Evolutionary conservation across 2,888 invertebrate species (phyloP).

Genomic region (Athrips mouffetella): DNA sequence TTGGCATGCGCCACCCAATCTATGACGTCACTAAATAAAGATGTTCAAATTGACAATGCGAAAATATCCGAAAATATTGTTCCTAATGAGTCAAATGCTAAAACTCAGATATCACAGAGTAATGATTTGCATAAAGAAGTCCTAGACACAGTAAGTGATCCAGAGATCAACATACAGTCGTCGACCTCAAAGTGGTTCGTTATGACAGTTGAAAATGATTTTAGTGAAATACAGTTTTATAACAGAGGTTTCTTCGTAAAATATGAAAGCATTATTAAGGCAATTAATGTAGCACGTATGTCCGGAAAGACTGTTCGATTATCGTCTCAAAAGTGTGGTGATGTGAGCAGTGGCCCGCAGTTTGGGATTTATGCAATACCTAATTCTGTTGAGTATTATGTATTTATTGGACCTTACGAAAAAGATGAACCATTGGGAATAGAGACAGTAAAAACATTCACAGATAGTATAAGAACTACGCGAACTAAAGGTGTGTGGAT

Average conservation of each 20-base stretch:
- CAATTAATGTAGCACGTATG: slow-evolving; percentile 66
- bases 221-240: slow-evolving; percentile 71
- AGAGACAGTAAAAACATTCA: slow-evolving; percentile 51
- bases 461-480: slow-evolving; percentile 29
- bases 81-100: too few species aligned
- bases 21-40: too few species aligned
- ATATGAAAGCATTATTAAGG: slow-evolving; percentile 67
- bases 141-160: neutral
- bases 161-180: slow-evolving; percentile 26
- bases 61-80: too few species aligned
- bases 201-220: slow-evolving; percentile 74
- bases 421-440: slow-evolving; percentile 57
- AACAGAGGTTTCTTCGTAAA: slow-evolving; percentile 74
- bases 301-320: slow-evolving; percentile 70
- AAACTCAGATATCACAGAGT: too few species aligned
- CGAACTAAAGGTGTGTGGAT: slow-evolving; percentile 65
- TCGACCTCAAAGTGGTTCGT: slow-evolving; percentile 79
- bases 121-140: too few species aligned
- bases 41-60: too few species aligned
- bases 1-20: too few species aligned
- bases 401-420: slow-evolving; percentile 68
- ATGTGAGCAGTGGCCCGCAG: slow-evolving; percentile 39
- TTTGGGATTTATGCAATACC: slow-evolving; percentile 71
- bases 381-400: slow-evolving; percentile 46
- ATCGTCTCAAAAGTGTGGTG: slow-evolving; percentile 49